Evolutionary conservation across 2,888 invertebrate genomes (phyloP).

Genomic region (Diarsia rubi): DNA sequence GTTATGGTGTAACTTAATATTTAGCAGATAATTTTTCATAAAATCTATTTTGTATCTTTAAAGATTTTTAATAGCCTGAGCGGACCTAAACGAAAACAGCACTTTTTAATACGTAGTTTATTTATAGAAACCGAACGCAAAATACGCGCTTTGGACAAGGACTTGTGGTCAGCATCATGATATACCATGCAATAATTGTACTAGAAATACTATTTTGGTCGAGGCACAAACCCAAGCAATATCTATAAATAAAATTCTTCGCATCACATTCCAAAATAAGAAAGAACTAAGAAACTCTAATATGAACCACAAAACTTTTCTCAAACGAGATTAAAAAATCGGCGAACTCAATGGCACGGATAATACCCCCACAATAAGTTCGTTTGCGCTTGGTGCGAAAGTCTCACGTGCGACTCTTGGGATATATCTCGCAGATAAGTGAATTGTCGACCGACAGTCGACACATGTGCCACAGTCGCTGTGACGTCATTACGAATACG

Average conservation of each 20-base stretch:
- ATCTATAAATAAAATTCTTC: background rate
- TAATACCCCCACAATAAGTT: slow-evolving; percentile 56
- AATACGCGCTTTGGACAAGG: background rate
- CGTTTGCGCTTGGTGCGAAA: slow-evolving; percentile 53
- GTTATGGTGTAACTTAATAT: background rate
- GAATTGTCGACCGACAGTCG: slow-evolving; percentile 56
- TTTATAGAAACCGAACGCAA: background rate
- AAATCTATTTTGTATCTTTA: background rate
- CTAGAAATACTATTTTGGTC: background rate
- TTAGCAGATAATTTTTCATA: background rate
- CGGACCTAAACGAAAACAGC: background rate
- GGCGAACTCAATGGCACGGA: slow-evolving; percentile 46
- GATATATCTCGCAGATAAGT: slow-evolving; percentile 55
- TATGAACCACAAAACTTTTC: slow-evolving; percentile 25
- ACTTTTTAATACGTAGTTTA: background rate
- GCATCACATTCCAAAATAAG: background rate
- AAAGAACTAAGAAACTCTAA: slow-evolving; percentile 18
- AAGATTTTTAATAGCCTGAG: background rate
- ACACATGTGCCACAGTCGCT: slow-evolving; percentile 41
- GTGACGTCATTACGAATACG: slow-evolving; percentile 51
- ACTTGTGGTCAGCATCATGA: background rate
- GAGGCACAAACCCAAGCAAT: background rate
- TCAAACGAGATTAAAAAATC: slow-evolving; percentile 46
- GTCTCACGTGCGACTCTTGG: slow-evolving; percentile 56
- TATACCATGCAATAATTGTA: background rate